Conservation (phyloP, 2,797 vertebrate genomes). For the Sebastes glaucus region DNA sequence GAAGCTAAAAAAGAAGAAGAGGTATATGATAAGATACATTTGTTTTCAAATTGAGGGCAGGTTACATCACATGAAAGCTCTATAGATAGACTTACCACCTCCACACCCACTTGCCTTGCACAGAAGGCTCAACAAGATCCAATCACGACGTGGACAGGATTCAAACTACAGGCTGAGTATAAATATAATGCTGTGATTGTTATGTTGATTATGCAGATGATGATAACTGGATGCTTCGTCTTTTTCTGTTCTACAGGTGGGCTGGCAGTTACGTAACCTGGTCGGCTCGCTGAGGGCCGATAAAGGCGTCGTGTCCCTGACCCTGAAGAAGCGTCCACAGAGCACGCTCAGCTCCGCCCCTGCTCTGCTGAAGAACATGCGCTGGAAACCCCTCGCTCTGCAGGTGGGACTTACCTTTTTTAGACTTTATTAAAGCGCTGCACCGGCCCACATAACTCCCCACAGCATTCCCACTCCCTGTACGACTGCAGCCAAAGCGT, state of each 20-base stretch:
- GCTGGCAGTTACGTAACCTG: constrained; percentile 94
- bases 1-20: constrained; percentile 32
- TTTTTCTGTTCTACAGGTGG: constrained; percentile 82
- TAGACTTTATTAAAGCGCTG: constrained; percentile 69
- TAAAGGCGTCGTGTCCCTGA: constrained; percentile 90
- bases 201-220: constrained; percentile 9
- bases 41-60: constrained; percentile 70
- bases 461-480: constrained; percentile 24
- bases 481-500: constrained; percentile 38
- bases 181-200: constrained; percentile 1
- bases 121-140: constrained; percentile 62
- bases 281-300: constrained; percentile 90
- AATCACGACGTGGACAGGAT: constrained; percentile 63
- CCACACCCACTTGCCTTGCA: constrained; percentile 60
- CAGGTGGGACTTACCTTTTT: constrained; percentile 83
- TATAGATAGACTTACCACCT: constrained; percentile 74
- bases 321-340: constrained; percentile 92
- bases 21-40: constrained; percentile 45
- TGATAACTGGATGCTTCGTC: neutral
- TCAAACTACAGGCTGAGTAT: constrained; percentile 44
- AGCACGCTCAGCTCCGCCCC: constrained; percentile 92
- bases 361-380: constrained; percentile 92
- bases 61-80: constrained; percentile 71
- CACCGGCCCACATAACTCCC: constrained; percentile 65
- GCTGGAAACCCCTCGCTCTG: constrained; percentile 92